Conservation (phyloP, 2,888 invertebrate genomes). For the Dioctria rufipes region DNA sequence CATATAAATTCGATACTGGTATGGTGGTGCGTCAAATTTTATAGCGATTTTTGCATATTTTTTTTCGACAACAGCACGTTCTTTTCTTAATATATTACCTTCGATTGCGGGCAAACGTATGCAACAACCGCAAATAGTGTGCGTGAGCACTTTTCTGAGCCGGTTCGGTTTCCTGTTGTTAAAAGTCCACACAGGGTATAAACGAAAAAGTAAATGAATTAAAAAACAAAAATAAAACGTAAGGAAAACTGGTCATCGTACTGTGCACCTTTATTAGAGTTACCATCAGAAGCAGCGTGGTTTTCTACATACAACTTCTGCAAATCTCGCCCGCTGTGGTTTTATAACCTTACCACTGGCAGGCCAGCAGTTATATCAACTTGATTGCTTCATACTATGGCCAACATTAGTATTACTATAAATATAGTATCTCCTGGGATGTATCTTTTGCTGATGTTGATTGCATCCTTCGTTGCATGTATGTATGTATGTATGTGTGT, state of each 20-base stretch:
- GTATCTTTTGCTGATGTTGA: not conserved
- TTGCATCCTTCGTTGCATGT: conserved; percentile 11
- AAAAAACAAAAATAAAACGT: conserved; percentile 26
- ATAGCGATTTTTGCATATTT: conserved; percentile 7
- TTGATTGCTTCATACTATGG: conserved; percentile 8
- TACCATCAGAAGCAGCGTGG: not conserved
- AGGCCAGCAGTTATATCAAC: not conserved
- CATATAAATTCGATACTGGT: not conserved
- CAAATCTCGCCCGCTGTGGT: conserved; percentile 3
- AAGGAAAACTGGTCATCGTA: conserved; percentile 50
- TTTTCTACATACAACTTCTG: conserved; percentile 1
- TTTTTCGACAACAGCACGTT: not conserved
- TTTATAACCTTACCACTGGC: conserved; percentile 13
- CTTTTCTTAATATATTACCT: not conserved
- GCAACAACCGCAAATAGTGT: conserved; percentile 1
- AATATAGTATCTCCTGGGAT: not conserved
- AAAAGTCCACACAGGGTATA: conserved; percentile 8
- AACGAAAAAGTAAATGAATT: conserved; percentile 9
- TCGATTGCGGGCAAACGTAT: conserved; percentile 33
- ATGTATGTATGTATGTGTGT: not conserved
- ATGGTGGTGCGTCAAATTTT: too few species aligned
- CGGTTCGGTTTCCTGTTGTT: conserved; percentile 68
- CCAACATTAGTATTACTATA: not conserved
- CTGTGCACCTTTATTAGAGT: conserved; percentile 19
- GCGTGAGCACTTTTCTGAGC: conserved; percentile 62